These are phyloP conservation scores for Pseudopipra pipra DNA, from an alignment of 2,113 vertebrate species.

Conservation along the genomic window DNA sequence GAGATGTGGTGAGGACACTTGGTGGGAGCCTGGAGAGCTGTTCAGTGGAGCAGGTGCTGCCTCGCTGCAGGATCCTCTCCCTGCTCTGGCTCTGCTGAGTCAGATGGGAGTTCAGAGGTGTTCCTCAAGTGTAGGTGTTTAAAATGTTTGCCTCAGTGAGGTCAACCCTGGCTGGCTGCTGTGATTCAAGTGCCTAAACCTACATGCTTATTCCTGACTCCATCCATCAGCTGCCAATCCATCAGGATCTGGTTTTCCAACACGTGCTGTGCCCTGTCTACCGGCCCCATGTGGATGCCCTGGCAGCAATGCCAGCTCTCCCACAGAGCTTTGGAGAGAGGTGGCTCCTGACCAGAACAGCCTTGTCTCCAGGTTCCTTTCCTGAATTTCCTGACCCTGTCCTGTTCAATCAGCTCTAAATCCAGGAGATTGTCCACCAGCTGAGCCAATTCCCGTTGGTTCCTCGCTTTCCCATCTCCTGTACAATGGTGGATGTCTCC, in stretches of 20 bases:
- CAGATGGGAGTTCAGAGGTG: background rate
- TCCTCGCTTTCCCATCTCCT: background rate
- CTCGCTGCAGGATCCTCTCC: background rate
- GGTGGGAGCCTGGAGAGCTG: background rate
- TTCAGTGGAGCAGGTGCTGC: background rate
- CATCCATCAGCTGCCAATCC: background rate
- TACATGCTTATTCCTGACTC: background rate
- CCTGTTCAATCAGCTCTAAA: background rate
- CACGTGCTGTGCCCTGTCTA: background rate
- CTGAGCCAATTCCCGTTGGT: background rate
- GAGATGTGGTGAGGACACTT: background rate
- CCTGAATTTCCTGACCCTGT: background rate
- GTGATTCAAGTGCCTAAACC: slow-evolving; percentile 5
- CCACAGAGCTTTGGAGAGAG: background rate
- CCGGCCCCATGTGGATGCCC: background rate
- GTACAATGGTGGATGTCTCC: background rate
- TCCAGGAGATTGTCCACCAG: background rate
- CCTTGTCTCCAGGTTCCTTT: background rate
- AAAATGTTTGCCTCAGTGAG: background rate
- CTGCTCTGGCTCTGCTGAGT: background rate
- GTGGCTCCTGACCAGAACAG: background rate
- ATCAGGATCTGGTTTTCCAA: background rate
- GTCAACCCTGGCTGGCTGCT: background rate
- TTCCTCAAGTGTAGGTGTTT: background rate
- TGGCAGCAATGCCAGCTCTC: background rate